Conservation (phyloP, 2,113 vertebrate genomes). For the Equus przewalskii region DNA sequence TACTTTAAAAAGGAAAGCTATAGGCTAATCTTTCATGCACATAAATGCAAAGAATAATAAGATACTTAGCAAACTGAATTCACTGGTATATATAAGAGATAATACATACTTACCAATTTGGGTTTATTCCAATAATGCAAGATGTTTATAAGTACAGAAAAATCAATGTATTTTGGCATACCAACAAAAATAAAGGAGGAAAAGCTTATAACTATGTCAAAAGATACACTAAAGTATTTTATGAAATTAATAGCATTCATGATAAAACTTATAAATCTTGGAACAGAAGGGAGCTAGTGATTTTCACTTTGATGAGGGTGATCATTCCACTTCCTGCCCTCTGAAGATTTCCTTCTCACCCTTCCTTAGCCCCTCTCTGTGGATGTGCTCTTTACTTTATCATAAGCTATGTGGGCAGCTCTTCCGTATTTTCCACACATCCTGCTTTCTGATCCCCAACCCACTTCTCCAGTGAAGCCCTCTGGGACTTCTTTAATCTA, state of each 20-base stretch:
- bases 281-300: neutral
- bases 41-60: neutral
- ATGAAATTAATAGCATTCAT: neutral
- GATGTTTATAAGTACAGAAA: neutral
- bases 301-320: neutral
- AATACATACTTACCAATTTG: neutral
- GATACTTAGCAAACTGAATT: neutral
- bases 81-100: neutral
- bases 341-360: neutral
- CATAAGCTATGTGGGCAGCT: fast-evolving
- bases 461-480: neutral
- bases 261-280: neutral
- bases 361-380: neutral
- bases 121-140: neutral
- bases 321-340: neutral
- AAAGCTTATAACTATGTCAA: neutral
- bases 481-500: neutral
- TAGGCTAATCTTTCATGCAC: neutral
- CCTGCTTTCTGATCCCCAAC: neutral
- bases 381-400: neutral
- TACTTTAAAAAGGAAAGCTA: neutral
- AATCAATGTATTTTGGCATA: neutral
- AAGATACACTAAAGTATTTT: neutral
- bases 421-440: neutral
- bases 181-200: neutral